Evolutionary conservation across 2,113 vertebrate genomes (phyloP), one percentile per base, ranked within the genome.

Genomic region (Catharus minimus): DNA sequence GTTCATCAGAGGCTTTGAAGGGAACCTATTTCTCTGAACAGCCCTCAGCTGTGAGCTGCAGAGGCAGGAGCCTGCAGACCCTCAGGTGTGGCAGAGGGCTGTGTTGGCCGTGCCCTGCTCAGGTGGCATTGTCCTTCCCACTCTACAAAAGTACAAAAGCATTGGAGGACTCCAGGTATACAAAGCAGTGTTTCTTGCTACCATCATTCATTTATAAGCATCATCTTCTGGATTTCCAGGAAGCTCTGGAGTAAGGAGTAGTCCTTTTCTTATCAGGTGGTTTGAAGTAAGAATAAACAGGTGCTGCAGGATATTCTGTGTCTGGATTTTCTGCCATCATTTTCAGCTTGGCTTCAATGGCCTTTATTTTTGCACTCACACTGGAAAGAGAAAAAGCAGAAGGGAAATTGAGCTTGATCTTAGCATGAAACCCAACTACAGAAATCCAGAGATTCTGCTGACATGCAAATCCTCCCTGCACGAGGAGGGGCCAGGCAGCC

Each of bases 321-420:
- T 99, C 99, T 14, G 99, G 98, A 73, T 99, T 99, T 94, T 99
- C 99, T 52, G 99, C 99, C 99, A 99, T 99, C 99, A 99, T 99
- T 97, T 99, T 99, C 94, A 99, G 98, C 97, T 99, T 99, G 85
- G 99, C 99, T 97, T 99, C 99, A 52, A 99, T 99, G 94, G 99
- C 99, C 82, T 99, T 98, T 90, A 99, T 99, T 96, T 99, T 99
- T 23, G 99, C 99, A 82, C 98, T 99, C 82, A 99, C 98, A 33
- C 99, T 99, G 95, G 47, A 80, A 86, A 96, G 89, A 94, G 74
- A 66, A 92, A 82, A 80, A 82, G 93, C 64, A 76, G 46, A 78
- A 72, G 18, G 80, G 77, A 91, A 82, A 49, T 9, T 69, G 30
- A 89, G 57, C 65, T 80, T 18, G 50, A 46, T 74, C 53, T 58